phyloP scores from a whole-genome alignment of 2,797 vertebrate species.

The Amniataba percoides region DNA sequence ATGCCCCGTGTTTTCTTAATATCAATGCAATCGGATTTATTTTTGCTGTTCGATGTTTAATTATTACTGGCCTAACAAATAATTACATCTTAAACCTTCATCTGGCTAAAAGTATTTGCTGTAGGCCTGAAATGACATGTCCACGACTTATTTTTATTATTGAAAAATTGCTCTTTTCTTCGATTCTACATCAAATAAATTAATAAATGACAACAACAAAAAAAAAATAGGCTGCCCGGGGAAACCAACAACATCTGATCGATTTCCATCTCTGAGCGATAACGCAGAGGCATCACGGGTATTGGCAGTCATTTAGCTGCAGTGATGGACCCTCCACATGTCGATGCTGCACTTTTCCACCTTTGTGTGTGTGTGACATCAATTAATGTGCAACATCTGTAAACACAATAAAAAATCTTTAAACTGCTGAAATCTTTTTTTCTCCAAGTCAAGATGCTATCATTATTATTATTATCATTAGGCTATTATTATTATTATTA shows the following conservation, averaged over 20 bases:
- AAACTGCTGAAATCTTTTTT: not conserved
- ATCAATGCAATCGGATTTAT: not conserved
- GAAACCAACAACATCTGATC: slow-evolving; percentile 35
- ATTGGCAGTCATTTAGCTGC: slow-evolving; percentile 60
- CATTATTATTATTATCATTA: slow-evolving; percentile 8
- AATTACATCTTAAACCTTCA: not conserved
- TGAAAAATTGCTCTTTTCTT: not conserved
- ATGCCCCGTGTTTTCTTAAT: not conserved
- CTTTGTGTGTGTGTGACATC: not conserved
- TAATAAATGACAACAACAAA: not conserved
- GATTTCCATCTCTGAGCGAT: slow-evolving; percentile 56
- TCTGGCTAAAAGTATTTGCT: not conserved
- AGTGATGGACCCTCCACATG: slow-evolving; percentile 51
- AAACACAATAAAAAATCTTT: not conserved
- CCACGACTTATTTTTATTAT: not conserved
- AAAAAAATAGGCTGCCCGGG: slow-evolving; percentile 16
- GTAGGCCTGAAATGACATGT: not conserved
- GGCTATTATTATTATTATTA: slow-evolving; percentile 20
- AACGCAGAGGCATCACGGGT: slow-evolving; percentile 19
- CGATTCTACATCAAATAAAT: not conserved
- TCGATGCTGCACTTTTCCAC: slow-evolving; percentile 53
- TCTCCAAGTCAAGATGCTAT: not conserved
- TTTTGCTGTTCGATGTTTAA: not conserved
- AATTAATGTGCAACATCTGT: not conserved
- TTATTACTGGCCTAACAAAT: not conserved